phyloP scores from a whole-genome alignment of 2,797 vertebrate species.

The Hafferia zeledoni region DNA sequence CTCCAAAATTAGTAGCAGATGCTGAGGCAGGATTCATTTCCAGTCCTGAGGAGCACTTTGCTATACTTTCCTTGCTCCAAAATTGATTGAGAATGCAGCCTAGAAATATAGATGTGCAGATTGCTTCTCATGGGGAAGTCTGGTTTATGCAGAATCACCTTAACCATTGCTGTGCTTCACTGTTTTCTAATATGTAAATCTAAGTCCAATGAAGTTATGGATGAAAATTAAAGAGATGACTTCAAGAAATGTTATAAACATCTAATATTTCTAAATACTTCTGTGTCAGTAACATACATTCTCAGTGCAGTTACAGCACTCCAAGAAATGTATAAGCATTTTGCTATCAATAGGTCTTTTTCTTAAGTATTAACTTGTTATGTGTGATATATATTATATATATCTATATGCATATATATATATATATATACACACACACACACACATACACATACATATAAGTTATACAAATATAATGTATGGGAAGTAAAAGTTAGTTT shows the following conservation, averaged over 20 bases:
- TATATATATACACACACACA: too few species aligned
- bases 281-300: background rate
- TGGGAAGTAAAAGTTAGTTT: background rate
- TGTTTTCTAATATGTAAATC: background rate
- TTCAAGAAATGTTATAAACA: background rate
- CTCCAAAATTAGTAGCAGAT: constrained; percentile 74
- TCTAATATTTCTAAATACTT: background rate
- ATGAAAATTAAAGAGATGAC: background rate
- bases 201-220: background rate
- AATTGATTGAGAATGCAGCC: constrained; percentile 58
- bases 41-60: constrained; percentile 64
- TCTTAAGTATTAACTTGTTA: background rate
- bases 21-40: constrained; percentile 64
- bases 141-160: background rate
- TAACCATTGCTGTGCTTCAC: constrained; percentile 6
- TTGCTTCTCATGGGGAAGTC: constrained; percentile 23
- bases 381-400: background rate
- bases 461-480: background rate
- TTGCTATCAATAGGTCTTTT: background rate
- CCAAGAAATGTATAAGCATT: background rate
- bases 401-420: too few species aligned
- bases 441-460: too few species aligned
- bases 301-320: background rate
- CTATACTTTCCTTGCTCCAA: constrained; percentile 49
- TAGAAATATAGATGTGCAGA: constrained; percentile 59